Base-by-base conservation (phyloP, 1,140 invertebrate genomes). In the Drosophila busckii region DNA sequence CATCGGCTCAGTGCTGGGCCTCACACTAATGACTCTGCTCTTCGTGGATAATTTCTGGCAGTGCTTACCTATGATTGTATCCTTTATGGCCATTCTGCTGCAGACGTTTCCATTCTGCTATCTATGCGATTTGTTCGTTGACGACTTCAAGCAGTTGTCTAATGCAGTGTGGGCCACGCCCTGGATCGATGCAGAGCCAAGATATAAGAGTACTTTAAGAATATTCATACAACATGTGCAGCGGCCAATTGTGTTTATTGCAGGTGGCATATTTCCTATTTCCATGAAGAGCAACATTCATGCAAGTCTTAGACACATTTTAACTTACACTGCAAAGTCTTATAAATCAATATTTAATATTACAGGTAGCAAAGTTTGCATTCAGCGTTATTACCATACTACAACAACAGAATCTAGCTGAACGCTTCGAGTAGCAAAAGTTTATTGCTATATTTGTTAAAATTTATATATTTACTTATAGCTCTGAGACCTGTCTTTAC, bases 21-120 rank as follows among this genome's bases (percentile, higher is more conserved):
- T 42, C 4, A 42, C 34, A n/a, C 2, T 32, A 4, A 41, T 52
- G 1, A 52, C 25, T 0, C 2, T 25, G 1, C 23, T 42, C 16
- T 52, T 32, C 12, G 9, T 28, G 9, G 38, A 10, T 3, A 6
- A 10, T 42, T 32, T 4, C 17, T 2, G 12, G 2, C 2, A 8
- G 41, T n/a, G 41, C 38, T 1, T 23, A n/a, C n/a, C 49, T n/a
- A 5, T 19, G 17, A 4, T 37, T 9, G n/a, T 29, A 16, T 32
- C 7, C 4, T 17, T 1, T 15, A 35, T n/a, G n/a, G 34, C 46
- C 3, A 3, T 38, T 1, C 13, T 56, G 6, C 2, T 52, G 4
- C 15, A 56, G 22, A 56, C 44, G 2, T 48, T 49, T 29, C 53
- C 53, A 1, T 40, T 56, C 6, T 56, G 53, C 9, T 48, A 38